Evolutionary conservation across 2,888 invertebrate species (phyloP), one percentile per base, ranked within the genome.

Genomic region (Ellobium chinense): DNA sequence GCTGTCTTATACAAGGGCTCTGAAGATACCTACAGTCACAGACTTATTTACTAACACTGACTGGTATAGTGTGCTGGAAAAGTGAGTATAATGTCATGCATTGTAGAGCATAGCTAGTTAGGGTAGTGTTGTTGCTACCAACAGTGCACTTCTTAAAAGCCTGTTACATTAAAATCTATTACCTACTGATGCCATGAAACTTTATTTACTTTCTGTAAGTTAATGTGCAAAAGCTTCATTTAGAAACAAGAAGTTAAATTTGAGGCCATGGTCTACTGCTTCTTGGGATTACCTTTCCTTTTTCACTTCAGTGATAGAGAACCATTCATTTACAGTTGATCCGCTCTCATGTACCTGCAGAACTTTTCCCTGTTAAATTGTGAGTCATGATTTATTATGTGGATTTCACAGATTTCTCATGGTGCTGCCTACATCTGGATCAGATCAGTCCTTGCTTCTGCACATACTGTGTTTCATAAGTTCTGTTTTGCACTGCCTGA

Each of bases 391-490:
- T n/a, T 60, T 39, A 27, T 24, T 63, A 31, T 37, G 4, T n/a
- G 0, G 18, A n/a, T 39, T 60, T 82, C 83, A 21, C 87, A 92
- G 92, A 81, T 92, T 92, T 85, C 85, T 92, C 5, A 85, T 86
- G 74, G 88, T 90, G 2, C 87, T 87, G 4, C 92, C 92, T 1
- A 87, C 89, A 3, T 89, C 91, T 29, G 82, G 84, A 62, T 87
- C 89, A n/a, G 92, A 92, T 82, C 91, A 92, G 78, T 80, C 86
- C 27, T 85, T 92, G 34, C 85, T 92, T 24, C 81, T 86, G 24
- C 89, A 91, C 58, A 87, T 92, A 24, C 86, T 92, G 3, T 83
- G 84, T 14, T 89, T 91, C 74, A 85, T 91, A 46, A 84, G 82
- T 68, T 72, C 87, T 78, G 83, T 89, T 21, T 75, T 92, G 18